Evolutionary conservation across 1,140 invertebrate species (phyloP).

Genomic region (Psilanteris sp.): DNA sequence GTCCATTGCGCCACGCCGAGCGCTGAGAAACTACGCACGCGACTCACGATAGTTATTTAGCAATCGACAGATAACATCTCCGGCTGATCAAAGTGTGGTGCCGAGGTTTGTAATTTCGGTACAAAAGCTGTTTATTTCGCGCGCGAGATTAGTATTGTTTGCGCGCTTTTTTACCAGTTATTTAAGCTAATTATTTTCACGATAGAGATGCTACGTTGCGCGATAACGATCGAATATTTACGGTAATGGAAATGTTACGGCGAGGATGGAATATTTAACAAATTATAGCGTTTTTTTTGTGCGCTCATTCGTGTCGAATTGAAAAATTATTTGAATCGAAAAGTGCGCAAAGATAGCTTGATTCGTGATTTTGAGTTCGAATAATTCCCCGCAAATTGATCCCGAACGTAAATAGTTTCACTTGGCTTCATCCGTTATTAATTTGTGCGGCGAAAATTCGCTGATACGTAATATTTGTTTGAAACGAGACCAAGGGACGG

Average conservation of each 20-base stretch:
- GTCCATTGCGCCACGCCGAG: conserved; percentile 1
- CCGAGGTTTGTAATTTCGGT: conserved; percentile 22
- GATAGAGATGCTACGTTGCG: conserved; percentile 11
- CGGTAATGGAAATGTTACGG: conserved; percentile 37
- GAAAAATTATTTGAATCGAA: conserved; percentile 32
- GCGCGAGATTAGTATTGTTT: conserved; percentile 28
- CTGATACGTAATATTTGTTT: neutral
- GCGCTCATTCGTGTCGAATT: too few relatives aligned
- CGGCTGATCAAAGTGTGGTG: conserved; percentile 20
- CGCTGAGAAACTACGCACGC: conserved; percentile 36
- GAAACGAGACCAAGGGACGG: too few relatives aligned
- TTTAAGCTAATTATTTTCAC: conserved; percentile 27
- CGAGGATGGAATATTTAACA: conserved; percentile 13
- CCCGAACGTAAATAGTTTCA: too few relatives aligned
- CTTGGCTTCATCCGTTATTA: too few relatives aligned
- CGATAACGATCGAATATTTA: conserved; percentile 30
- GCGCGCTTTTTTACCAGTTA: conserved; percentile 6
- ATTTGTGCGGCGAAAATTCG: too few relatives aligned
- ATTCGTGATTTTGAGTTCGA: neutral
- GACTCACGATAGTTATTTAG: conserved; percentile 36
- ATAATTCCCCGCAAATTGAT: too few relatives aligned
- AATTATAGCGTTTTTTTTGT: too few relatives aligned
- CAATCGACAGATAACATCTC: conserved; percentile 35
- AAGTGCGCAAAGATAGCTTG: conserved; percentile 6
- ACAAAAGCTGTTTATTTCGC: conserved; percentile 2